Base-by-base conservation (phyloP, 2,113 vertebrate species). In the Gallinago undulata region DNA sequence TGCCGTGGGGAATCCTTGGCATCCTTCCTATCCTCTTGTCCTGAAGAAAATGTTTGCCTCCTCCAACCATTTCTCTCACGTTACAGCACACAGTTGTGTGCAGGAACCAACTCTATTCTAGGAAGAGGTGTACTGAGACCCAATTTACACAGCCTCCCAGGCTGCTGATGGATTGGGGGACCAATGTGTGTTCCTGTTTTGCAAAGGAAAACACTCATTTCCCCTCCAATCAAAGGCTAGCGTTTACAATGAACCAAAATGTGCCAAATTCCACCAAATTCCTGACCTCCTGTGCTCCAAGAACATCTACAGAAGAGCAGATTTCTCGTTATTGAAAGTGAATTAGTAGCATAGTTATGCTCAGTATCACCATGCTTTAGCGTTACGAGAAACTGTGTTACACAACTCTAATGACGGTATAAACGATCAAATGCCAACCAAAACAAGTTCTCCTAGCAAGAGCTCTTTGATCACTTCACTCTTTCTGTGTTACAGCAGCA, bases 141-240 rank as follows among this genome's bases (percentile, higher is more conserved):
- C 5, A 41, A 30, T 35, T 86, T 64, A 33, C 64, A 30, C 37
- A 89, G 39, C 21, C 56, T 68, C 47, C 43, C 56, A 41, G 28
- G 67, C 37, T 53, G 56, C 75, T n/a, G 39, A 18, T 76, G 55
- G 57, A 48, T 13, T 7, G 21, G 28, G 57, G 31, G 55, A 79
- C 62, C 77, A 69, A 50, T 0, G 2, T 2, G 22, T 41, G 63
- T 84, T 93, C 88, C 79, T 94, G 83, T 93, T 90, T 86, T 73
- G 48, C 76, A 92, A 81, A 93, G 88, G 85, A 92, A 95, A 95
- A 92, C 83, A 90, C 72, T 90, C 73, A 88, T 93, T 96, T 94
- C 90, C 90, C 83, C 21, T 92, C 68, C 88, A 72, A 4, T 93
- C 86, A 94, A 93, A 93, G 64, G 86, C 57, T 93, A 73, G 60